Evolutionary conservation across 2,113 vertebrate genomes (phyloP).

Genomic region (Felis chaus): DNA sequence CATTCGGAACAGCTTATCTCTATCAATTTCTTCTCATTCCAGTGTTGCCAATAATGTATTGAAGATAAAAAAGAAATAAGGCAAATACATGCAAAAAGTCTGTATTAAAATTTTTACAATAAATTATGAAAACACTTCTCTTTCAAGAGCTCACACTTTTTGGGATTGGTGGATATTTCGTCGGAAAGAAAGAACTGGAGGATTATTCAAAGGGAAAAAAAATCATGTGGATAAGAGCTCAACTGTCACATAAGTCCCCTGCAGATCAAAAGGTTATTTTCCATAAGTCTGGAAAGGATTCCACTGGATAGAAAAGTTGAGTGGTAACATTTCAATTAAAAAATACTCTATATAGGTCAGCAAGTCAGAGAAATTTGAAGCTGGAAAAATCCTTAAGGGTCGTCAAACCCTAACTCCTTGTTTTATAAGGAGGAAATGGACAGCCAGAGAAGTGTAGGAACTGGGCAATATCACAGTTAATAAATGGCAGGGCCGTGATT

Average conservation of each 20-base stretch:
- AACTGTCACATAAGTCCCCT: background rate
- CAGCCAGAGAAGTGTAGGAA: background rate
- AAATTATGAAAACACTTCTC: background rate
- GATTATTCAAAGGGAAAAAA: background rate
- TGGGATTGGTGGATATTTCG: background rate
- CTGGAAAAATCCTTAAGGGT: background rate
- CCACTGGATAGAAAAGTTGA: background rate
- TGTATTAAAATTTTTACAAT: background rate
- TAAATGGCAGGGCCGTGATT: background rate
- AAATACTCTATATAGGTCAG: background rate
- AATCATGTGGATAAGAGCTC: background rate
- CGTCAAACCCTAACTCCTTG: background rate
- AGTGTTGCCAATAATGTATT: background rate
- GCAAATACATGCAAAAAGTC: background rate
- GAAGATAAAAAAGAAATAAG: background rate
- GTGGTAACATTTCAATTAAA: constrained; percentile 46
- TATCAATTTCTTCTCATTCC: background rate
- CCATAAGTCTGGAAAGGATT: constrained; percentile 39
- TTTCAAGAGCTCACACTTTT: background rate
- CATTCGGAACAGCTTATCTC: background rate
- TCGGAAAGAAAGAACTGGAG: background rate
- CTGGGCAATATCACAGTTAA: background rate
- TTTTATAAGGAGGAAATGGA: background rate
- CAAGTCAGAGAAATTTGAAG: background rate
- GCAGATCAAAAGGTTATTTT: background rate